Base-by-base conservation (phyloP, 2,888 invertebrate species). In the Cosmorhoe ocellata region DNA sequence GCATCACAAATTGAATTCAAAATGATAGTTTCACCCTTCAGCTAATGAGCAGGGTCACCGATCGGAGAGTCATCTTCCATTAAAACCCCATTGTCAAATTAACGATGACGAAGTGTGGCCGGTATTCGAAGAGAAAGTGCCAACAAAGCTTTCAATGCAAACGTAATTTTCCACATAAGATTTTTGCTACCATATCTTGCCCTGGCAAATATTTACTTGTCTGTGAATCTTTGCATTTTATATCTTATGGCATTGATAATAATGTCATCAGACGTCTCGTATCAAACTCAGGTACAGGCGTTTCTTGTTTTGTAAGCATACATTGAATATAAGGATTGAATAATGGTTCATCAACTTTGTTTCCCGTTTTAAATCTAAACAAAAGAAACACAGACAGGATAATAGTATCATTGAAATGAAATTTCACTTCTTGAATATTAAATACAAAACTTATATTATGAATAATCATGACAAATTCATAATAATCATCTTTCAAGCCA, bases 41-140 rank as follows among this genome's bases (percentile, higher is more conserved):
- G 64, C 67, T 76, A 77, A 80, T 79, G 76, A 76, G 71, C 72
- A 60, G 70, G 70, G 66, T 71, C 65, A 64, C 59, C 67, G 69
- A 74, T 72, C 67, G 73, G 69, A 79, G 71, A 76, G 77, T 80
- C 75, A 78, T 76, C 67, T 61, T 61, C 69, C 66, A 71, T 40
- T 51, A 32, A 24, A 38, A 8, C 37, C 9, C 14, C 41, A 41
- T 40, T 40, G 34, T 34, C 34, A 40, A n/a, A n/a, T 40, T 30
- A 22, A 47, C 40, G 39, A 22, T 47, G 40, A 39, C 24, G 38
- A 46, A 46, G 38, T 33, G 10, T 46, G 5, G 7, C 1, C 24
- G 24, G 1, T 9, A n/a, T 22, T 41, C 13, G 12, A n/a, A n/a
- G n/a, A 18, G 18, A 18, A 18, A 18, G 3, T 4, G 3, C 18